A percentile compares a stretch with the other conserved stretches of the same genome.
Evolutionary conservation across 1,140 invertebrate genomes (phyloP).

Genomic region (Conus ventricosus): DNA sequence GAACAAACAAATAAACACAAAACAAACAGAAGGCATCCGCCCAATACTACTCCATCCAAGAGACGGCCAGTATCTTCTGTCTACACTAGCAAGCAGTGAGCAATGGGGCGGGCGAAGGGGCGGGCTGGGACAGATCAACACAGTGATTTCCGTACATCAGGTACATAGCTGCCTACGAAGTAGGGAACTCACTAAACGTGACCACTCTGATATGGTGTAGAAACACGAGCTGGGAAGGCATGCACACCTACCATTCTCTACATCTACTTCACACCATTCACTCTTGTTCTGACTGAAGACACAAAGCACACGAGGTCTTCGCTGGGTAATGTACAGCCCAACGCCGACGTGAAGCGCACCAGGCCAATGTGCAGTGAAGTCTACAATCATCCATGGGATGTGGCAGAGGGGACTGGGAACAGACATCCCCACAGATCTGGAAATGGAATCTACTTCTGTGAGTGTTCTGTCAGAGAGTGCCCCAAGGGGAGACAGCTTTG

Average conservation of each 20-base stretch:
- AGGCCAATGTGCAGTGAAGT: no score
- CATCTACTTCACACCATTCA: neutral
- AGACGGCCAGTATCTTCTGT: neutral
- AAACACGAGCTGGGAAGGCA: neutral
- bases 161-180: conserved; percentile 21
- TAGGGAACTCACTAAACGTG: conserved; percentile 15
- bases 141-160: conserved; percentile 1
- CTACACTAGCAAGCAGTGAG: neutral
- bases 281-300: neutral
- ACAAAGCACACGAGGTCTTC: neutral
- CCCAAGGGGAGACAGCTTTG: no score
- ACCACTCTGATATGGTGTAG: conserved; percentile 15
- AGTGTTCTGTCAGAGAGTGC: no score
- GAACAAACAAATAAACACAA: no score
- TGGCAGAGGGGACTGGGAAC: neutral
- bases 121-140: neutral
- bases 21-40: neutral
- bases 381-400: neutral
- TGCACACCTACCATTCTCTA: neutral
- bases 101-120: neutral
- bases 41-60: neutral
- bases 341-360: no score
- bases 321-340: neutral
- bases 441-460: no score
- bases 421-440: neutral